Conservation (phyloP, 2,113 vertebrate species). For the Mesoclemmys tuberculata region DNA sequence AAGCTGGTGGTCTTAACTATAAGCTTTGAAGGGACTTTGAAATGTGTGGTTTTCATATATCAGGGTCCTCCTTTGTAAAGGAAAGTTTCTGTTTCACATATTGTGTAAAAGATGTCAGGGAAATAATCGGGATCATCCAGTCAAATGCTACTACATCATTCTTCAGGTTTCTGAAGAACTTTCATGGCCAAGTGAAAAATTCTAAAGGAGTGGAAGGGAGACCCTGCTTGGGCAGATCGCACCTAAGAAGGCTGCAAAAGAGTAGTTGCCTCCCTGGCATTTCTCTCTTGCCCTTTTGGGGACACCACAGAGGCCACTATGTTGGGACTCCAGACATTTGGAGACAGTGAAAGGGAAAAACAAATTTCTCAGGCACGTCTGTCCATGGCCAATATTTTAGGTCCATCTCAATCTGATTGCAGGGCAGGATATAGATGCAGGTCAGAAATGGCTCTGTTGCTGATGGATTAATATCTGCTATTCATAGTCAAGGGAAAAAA, state of each 20-base stretch:
- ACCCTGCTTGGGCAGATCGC: neutral
- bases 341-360: neutral
- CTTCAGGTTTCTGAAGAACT: neutral
- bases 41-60: slow-evolving; percentile 22
- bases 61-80: neutral
- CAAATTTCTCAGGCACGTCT: neutral
- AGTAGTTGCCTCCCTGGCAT: neutral
- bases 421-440: neutral
- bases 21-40: slow-evolving; percentile 16
- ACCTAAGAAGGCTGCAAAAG: neutral
- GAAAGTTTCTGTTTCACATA: neutral
- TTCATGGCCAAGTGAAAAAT: neutral
- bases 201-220: neutral
- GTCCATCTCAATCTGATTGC: neutral
- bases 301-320: neutral
- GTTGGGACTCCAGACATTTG: neutral
- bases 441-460: neutral
- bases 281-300: neutral
- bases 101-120: neutral
- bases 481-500: too few species aligned
- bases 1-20: slow-evolving; percentile 9
- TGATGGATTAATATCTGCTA: too few species aligned
- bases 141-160: neutral
- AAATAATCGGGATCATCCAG: neutral
- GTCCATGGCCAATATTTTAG: neutral